Evolutionary conservation across 2,888 invertebrate genomes (phyloP).

Genomic region (Agrochola lychnidis): DNA sequence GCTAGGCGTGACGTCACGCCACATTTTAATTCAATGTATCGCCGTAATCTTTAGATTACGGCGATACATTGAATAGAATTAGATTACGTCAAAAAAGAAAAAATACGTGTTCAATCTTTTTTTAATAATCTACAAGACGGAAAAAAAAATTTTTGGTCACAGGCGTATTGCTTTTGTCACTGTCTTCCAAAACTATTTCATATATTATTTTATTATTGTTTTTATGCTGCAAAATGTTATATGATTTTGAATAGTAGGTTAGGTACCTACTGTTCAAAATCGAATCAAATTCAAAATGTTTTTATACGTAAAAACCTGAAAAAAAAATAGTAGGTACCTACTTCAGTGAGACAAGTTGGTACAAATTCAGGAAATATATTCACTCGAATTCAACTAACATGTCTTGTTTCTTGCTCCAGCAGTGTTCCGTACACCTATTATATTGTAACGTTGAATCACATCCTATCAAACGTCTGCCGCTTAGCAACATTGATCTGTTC

Average conservation of each 20-base stretch:
- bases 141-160: too few species aligned
- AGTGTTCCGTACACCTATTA: not conserved
- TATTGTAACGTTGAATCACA: not conserved
- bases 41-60: too few species aligned
- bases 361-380: not conserved
- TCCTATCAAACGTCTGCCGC: constrained; percentile 1
- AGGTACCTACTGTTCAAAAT: too few species aligned
- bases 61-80: too few species aligned
- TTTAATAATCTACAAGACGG: too few species aligned
- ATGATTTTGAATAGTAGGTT: not conserved
- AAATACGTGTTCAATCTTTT: too few species aligned
- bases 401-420: not conserved
- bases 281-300: too few species aligned
- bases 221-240: not conserved
- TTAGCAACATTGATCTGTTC: constrained; percentile 43
- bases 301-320: not conserved
- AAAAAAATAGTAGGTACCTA: not conserved
- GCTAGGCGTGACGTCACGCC: too few species aligned
- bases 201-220: not conserved
- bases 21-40: too few species aligned
- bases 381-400: not conserved
- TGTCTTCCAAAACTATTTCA: not conserved
- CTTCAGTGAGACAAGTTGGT: not conserved
- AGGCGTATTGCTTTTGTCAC: not conserved
- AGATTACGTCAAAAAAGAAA: too few species aligned